A percentile compares a stretch with the other conserved stretches of the same genome.
Conservation (phyloP, 2,888 invertebrate genomes). For the Acleris emargana region DNA sequence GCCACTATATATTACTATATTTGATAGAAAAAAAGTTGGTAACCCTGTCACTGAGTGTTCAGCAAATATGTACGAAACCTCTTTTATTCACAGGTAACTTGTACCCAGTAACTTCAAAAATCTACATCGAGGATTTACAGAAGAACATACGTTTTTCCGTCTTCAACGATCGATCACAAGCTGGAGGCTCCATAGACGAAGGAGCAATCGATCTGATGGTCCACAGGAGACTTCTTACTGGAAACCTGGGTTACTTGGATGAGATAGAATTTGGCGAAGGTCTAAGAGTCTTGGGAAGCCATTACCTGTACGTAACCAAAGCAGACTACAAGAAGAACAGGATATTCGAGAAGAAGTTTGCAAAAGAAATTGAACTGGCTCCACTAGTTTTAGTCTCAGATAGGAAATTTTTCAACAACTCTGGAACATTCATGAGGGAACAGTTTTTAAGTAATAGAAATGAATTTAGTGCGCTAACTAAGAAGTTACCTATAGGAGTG, state of each 20-base stretch:
- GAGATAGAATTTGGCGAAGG: constrained; percentile 52
- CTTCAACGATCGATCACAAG: constrained; percentile 91
- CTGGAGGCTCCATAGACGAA: constrained; percentile 88
- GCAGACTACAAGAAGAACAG: constrained; percentile 55
- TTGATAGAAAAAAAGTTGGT: no score
- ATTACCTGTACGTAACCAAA: constrained; percentile 61
- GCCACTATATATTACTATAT: no score
- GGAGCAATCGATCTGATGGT: constrained; percentile 92
- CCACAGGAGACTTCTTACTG: constrained; percentile 90
- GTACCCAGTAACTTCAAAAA: constrained; percentile 94
- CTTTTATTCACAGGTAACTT: constrained; percentile 86
- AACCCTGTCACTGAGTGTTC: no score
- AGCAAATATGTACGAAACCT: no score
- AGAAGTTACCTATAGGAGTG: constrained; percentile 86
- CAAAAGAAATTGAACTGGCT: constrained; percentile 59
- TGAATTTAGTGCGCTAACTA: constrained; percentile 73
- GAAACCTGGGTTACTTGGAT: constrained; percentile 85
- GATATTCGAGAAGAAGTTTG: constrained; percentile 67
- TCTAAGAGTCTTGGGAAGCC: constrained; percentile 55
- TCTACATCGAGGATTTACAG: constrained; percentile 85
- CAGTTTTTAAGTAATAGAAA: constrained; percentile 70
- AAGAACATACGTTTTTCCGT: constrained; percentile 81
- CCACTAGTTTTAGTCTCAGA: constrained; percentile 52
- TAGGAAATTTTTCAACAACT: constrained; percentile 33
- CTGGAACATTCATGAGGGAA: constrained; percentile 14